Base-by-base conservation (phyloP, 1,140 invertebrate species). In the Drosophila parvula region DNA sequence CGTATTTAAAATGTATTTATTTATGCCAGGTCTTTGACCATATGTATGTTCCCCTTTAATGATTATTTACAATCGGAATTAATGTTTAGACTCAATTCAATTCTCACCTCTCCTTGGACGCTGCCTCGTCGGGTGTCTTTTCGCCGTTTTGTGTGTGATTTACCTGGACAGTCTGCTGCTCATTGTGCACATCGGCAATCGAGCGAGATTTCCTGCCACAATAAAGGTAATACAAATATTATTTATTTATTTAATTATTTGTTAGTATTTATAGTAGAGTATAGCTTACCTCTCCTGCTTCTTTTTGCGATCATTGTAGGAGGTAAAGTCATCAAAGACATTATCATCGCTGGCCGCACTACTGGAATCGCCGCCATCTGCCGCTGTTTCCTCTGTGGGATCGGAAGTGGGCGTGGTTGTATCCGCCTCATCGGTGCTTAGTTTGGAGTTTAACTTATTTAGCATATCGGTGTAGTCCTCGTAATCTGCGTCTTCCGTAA, bases 241-340 rank as follows among this genome's bases (percentile, higher is more conserved):
- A n/a, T 28, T 12, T n/a, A 36, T 28, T 6, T 8, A 6, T 28
- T 18, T 44, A 18, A 30, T 14, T 32, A 11, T 16, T 14, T 11
- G 22, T n/a, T 14, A 6, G 9, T 27, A 32, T 14, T n/a, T 12
- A 6, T 1, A 7, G 14, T 6, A 27, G 10, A 41, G 1, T 14
- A 14, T n/a, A 6, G 14, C 16, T 57, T 40, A 90, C 85, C 79
- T 78, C 53, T 84, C 50, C 7, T 53, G 71, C 30, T 82, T 89
- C 47, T 81, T 83, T 40, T 71, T 84, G 36, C 76, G 78, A 27
- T 79, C 79, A 47, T 81, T 88, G n/a, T 78, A 91, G 50, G 65
- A 89, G 30, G 69, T 88, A 51, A 89, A 91, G 48, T 91, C 90
- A 0, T 81, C 81, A 38, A 81, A 91, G 5, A 91, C 78, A 79